A percentile compares a stretch with the other conserved stretches of the same genome.
Evolutionary conservation across 1,140 invertebrate genomes (phyloP).

Genomic region (Drosophila lini): DNA sequence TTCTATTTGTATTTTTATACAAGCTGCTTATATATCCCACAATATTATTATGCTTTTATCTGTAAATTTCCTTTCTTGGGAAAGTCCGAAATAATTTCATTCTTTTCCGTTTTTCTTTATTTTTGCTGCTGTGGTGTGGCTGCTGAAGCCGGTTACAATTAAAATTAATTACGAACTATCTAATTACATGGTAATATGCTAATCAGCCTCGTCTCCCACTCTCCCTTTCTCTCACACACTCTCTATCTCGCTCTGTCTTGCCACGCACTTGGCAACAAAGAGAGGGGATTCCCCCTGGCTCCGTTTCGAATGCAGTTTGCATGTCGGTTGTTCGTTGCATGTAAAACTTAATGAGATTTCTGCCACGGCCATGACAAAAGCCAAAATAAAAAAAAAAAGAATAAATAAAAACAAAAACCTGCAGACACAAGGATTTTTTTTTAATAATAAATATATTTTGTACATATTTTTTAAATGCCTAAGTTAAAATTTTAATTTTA

Average conservation of each 20-base stretch:
- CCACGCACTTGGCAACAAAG: conserved; percentile 60
- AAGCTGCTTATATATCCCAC: too few relatives aligned
- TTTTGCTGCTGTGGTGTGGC: conserved; percentile 9
- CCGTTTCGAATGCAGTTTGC: conserved; percentile 47
- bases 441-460: background rate
- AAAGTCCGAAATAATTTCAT: conserved; percentile 51
- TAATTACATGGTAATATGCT: conserved; percentile 76
- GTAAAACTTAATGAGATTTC: conserved; percentile 63
- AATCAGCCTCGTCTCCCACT: conserved; percentile 50
- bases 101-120: background rate
- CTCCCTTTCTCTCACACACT: conserved; percentile 7
- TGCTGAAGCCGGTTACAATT: conserved; percentile 52
- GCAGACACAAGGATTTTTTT: conserved; percentile 8
- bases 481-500: background rate
- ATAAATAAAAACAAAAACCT: conserved; percentile 1
- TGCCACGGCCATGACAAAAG: conserved; percentile 56
- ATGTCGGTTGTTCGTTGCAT: conserved; percentile 56
- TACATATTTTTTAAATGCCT: background rate
- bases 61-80: conserved; percentile 18
- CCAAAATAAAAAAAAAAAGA: conserved; percentile 28
- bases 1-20: background rate
- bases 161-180: conserved; percentile 75
- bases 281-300: background rate
- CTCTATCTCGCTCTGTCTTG: conserved; percentile 23
- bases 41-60: background rate